Conservation (phyloP, 2,113 vertebrate species). For the Erythrolamprus reginae region DNA sequence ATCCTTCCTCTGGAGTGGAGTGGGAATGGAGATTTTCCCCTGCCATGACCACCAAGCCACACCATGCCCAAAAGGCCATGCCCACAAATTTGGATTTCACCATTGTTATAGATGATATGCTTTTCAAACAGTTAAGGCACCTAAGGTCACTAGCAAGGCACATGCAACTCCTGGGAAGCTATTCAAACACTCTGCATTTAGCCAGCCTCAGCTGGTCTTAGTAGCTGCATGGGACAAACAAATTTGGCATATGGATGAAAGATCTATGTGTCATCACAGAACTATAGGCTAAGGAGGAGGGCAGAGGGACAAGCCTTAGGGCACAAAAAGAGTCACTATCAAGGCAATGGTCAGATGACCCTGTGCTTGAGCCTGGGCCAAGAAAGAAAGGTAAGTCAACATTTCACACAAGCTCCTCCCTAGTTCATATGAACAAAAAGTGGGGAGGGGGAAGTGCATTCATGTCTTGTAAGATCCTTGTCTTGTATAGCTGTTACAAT, state of each 20-base stretch:
- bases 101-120: background rate
- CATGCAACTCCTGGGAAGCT: background rate
- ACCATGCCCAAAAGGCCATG: too few relatives aligned
- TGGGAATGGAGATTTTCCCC: too few relatives aligned
- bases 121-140: background rate
- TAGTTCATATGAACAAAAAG: background rate
- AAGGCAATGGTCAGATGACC: background rate
- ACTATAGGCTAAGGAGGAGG: background rate
- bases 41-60: too few relatives aligned
- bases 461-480: background rate
- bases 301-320: background rate
- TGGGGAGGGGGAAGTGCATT: background rate
- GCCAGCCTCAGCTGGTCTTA: background rate
- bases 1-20: too few relatives aligned
- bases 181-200: background rate
- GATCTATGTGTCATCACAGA: background rate
- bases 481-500: background rate
- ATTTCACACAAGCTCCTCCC: background rate
- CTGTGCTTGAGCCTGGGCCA: background rate
- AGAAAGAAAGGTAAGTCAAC: background rate
- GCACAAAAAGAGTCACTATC: background rate
- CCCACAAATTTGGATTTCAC: too few relatives aligned
- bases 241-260: background rate
- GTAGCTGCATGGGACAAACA: background rate
- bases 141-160: background rate